Percentiles rank a stretch among this genome's conserved stretches.
Evolutionary conservation across 2,888 invertebrate genomes (phyloP).

Genomic region (Chaetogeoica ovagalla): DNA sequence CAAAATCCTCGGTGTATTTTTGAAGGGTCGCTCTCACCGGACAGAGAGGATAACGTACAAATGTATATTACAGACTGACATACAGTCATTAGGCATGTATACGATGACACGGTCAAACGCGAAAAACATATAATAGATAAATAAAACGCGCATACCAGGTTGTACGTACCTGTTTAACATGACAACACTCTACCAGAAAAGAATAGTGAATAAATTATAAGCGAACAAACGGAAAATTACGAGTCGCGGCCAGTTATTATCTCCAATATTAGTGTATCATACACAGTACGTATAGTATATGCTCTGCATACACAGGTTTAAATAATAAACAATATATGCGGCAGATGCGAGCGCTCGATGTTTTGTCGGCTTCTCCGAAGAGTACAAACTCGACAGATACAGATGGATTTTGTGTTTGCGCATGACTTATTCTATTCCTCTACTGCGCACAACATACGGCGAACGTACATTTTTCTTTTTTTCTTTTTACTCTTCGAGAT

Average conservation of each 20-base stretch:
- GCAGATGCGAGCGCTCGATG: too few species aligned
- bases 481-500: slow-evolving; percentile 8
- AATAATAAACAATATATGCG: not conserved
- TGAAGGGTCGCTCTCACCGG: too few species aligned
- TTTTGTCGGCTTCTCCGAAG: slow-evolving; percentile 5
- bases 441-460: slow-evolving; percentile 34
- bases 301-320: not conserved
- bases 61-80: too few species aligned
- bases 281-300: not conserved
- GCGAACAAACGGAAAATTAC: not conserved
- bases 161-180: not conserved
- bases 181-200: not conserved
- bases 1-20: too few species aligned
- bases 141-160: too few species aligned
- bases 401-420: slow-evolving; percentile 11
- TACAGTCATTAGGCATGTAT: too few species aligned
- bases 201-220: slow-evolving; percentile 9
- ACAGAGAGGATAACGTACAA: too few species aligned
- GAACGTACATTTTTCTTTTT: not conserved
- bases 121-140: too few species aligned
- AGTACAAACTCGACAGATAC: not conserved
- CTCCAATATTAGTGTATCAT: not conserved
- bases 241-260: not conserved
- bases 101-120: too few species aligned
- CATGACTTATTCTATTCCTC: slow-evolving; percentile 25